Conservation (phyloP, 2,113 vertebrate species). For the Lophochroa leadbeateri region DNA sequence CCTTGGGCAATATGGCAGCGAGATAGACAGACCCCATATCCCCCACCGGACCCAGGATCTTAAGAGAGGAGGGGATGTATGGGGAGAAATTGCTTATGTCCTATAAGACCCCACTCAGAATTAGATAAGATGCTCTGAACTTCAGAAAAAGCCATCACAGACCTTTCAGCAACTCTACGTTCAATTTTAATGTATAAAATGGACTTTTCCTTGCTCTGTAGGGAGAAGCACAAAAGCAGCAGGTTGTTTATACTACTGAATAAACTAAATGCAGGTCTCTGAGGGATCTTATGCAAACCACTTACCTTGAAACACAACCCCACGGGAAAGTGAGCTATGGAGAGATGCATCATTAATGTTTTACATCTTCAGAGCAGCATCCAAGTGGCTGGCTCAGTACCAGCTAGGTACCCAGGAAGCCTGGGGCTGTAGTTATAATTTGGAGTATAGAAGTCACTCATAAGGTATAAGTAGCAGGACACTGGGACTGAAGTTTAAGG, state of each 20-base stretch:
- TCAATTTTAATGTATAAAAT: slow-evolving; percentile 65
- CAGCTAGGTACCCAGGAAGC: background rate
- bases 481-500: background rate
- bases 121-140: background rate
- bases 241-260: slow-evolving; percentile 65
- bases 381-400: background rate
- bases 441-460: background rate
- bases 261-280: slow-evolving; percentile 57
- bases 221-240: slow-evolving; percentile 54
- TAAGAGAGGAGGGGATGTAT: background rate
- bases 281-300: slow-evolving; percentile 60
- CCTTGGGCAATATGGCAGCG: background rate
- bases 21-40: background rate
- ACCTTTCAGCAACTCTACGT: slow-evolving; percentile 7
- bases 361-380: slow-evolving; percentile 35
- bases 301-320: slow-evolving; percentile 63
- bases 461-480: background rate
- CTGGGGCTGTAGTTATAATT: background rate
- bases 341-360: slow-evolving; percentile 31
- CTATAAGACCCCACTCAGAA: background rate
- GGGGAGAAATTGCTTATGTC: background rate
- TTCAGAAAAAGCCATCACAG: slow-evolving; percentile 20
- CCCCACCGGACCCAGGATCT: accelerated
- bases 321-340: background rate
- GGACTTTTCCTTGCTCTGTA: slow-evolving; percentile 36